A percentile compares a stretch with the other conserved stretches of the same genome.
These are phyloP conservation scores for Orthochromis malagaraziensis DNA, from an alignment of 2,113 vertebrate genomes.

Conservation along the genomic window DNA sequence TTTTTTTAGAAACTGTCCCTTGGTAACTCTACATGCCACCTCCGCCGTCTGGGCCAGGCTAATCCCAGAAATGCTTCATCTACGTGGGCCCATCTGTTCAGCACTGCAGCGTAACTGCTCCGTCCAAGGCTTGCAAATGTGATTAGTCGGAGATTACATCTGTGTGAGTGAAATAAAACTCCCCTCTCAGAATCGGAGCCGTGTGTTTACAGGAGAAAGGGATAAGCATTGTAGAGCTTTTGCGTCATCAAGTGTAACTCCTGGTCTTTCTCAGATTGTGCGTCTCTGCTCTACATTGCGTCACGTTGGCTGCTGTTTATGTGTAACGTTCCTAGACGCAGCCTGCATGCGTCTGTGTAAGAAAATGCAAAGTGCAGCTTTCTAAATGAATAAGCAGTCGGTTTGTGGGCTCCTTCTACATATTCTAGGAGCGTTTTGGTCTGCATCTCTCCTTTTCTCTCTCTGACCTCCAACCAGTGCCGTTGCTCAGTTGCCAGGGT, in stretches of 20 bases:
- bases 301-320: neutral
- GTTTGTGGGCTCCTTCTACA: neutral
- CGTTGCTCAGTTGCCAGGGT: constrained; percentile 45
- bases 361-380: neutral
- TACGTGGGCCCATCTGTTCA: constrained; percentile 54
- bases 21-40: constrained; percentile 14
- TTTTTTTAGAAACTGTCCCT: neutral
- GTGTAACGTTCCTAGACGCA: neutral
- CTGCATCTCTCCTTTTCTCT: neutral
- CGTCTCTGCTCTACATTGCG: constrained; percentile 1
- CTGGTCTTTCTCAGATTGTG: constrained; percentile 22
- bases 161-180: constrained; percentile 48
- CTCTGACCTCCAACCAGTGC: constrained; percentile 17
- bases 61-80: constrained; percentile 40
- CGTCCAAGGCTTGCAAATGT: constrained; percentile 51
- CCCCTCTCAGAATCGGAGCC: constrained; percentile 21
- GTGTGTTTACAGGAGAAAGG: constrained; percentile 40
- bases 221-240: neutral
- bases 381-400: neutral
- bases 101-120: constrained; percentile 27
- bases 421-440: constrained; percentile 1
- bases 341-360: neutral
- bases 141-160: constrained; percentile 66
- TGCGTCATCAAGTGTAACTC: constrained; percentile 24
- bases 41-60: constrained; percentile 16